Evolutionary conservation across 2,797 vertebrate genomes (phyloP), one percentile per base, ranked within the genome.

Genomic region (Peromyscus attwateri): DNA sequence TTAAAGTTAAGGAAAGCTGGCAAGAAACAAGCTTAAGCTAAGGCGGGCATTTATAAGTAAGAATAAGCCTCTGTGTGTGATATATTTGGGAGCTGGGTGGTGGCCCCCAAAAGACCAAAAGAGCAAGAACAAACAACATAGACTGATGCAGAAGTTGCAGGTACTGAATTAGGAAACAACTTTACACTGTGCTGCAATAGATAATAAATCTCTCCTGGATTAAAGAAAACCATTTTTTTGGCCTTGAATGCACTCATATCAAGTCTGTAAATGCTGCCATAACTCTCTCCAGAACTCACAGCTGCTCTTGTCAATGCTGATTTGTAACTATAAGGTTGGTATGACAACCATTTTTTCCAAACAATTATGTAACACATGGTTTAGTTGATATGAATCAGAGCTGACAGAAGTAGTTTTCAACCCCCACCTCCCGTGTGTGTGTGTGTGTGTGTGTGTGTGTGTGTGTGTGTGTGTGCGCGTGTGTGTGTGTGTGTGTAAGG

Each of bases 371-470:
- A 85, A 87, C 77, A 91, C 73, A 80, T 81, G 82, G 21, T 68
- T 93, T 83, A 81, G 37, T 79, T 96, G 84, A 92, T 93, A 81
- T 11, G 91, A 95, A 93, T 92, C 82, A 94, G 43, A 16, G n/a
- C 52, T 92, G 31, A 49, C 0, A 97, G 64, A 75, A 96, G 29
- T 77, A 89, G n/a, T 49, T 68, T 96, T 92, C 40, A 80, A 5
- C 2, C 7, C 19, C 19, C 17, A 29, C n/a, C 13, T 27, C 25
- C 2, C 25, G 25, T 62, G 13, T 82, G 5, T 9, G 0, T 84
- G 37, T 64, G 1, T 7, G 49, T 52, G 49, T 52, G 49, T 52
- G 49, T 52, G 49, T 52, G 49, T 17, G 27, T 64, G 14, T 19
- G 25, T 83, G 6, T 10, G 1, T 84, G 40, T 64, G 2, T 9